These are phyloP conservation scores for Hypomecis punctinalis DNA, from an alignment of 2,888 invertebrate genomes.

Conservation along the genomic window DNA sequence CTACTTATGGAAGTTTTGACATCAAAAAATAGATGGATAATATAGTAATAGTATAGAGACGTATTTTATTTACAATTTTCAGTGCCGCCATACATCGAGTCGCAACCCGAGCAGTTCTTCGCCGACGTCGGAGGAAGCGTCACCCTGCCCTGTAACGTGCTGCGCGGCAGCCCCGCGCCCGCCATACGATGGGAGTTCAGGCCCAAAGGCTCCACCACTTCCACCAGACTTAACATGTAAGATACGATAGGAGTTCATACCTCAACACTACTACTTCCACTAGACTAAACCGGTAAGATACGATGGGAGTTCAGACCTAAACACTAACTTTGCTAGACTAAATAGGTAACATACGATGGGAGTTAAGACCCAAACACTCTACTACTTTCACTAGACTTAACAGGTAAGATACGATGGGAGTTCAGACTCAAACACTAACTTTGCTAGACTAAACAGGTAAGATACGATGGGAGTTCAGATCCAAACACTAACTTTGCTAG, in stretches of 20 bases:
- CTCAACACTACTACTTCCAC: neutral
- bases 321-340: too few relatives aligned
- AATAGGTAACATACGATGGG: neutral
- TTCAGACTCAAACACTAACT: too few relatives aligned
- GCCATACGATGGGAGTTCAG: conserved; percentile 64
- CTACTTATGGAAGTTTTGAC: too few relatives aligned
- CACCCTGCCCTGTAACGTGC: conserved; percentile 57
- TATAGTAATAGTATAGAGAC: too few relatives aligned
- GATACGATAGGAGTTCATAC: neutral
- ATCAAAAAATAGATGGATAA: too few relatives aligned
- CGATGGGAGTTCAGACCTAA: neutral
- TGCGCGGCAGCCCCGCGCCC: conserved; percentile 63
- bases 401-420: neutral
- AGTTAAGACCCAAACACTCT: neutral
- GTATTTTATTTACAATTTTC: conserved; percentile 38
- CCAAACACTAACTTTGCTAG: too few relatives aligned
- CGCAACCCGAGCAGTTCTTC: conserved; percentile 43
- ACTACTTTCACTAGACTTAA: neutral
- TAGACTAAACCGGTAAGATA: neutral
- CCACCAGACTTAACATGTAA: neutral
- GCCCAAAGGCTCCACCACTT: conserved; percentile 48
- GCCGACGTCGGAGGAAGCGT: conserved; percentile 49
- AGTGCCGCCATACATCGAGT: conserved; percentile 70
- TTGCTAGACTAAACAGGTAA: too few relatives aligned
- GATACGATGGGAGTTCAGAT: too few relatives aligned